Percentiles rank a stretch among this genome's conserved stretches.
Evolutionary conservation across 2,888 invertebrate genomes (phyloP).

Genomic region (Galeruca laticollis): DNA sequence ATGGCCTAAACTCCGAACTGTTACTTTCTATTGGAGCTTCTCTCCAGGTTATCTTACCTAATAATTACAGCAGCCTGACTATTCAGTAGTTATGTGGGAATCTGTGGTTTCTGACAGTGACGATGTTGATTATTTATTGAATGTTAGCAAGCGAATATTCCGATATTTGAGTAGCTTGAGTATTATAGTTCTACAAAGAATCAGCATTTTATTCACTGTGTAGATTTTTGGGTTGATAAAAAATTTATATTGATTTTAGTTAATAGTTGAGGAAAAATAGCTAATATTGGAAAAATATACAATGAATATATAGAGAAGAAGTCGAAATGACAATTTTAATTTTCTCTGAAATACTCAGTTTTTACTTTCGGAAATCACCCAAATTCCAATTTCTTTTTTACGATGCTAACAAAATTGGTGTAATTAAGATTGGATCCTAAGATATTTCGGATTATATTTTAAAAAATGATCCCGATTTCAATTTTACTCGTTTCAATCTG

Average conservation of each 20-base stretch:
- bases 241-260: no score
- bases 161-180: no score
- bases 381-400: constrained; percentile 9
- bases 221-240: no score
- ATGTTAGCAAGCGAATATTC: not conserved
- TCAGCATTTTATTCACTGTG: no score
- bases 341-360: not conserved
- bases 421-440: constrained; percentile 18
- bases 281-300: not conserved
- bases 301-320: not conserved
- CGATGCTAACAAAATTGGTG: constrained; percentile 4
- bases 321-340: not conserved
- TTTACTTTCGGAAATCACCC: not conserved
- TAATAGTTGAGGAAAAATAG: not conserved
- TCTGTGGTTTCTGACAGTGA: no score
- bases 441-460: constrained; percentile 14
- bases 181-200: no score
- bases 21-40: no score
- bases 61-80: no score
- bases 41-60: no score
- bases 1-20: no score
- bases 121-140: not conserved
- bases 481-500: constrained; percentile 12
- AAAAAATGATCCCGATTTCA: constrained; percentile 11
- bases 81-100: no score